phyloP scores from a whole-genome alignment of 1,140 invertebrate species.

The Megalopta genalis region DNA sequence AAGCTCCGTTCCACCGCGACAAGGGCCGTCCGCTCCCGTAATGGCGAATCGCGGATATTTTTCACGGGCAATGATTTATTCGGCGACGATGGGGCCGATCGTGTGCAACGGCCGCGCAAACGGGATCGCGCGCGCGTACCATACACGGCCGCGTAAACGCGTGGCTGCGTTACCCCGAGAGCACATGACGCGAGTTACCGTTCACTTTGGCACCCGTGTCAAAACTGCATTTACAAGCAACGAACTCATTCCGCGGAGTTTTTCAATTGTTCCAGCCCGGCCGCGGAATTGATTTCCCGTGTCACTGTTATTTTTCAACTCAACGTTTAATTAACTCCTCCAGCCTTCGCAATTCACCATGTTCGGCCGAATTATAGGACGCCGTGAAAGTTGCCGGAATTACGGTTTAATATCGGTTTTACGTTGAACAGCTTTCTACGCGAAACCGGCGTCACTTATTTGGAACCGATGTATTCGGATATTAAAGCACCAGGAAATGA shows the following conservation, averaged over 20 bases:
- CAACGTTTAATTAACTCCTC: constrained; percentile 20
- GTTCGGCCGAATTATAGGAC: too few species aligned
- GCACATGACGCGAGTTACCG: constrained; percentile 42
- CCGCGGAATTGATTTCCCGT: constrained; percentile 41
- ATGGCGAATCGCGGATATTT: constrained; percentile 23
- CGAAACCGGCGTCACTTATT: too few species aligned
- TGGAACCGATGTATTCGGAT: too few species aligned
- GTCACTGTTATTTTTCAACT: constrained; percentile 17
- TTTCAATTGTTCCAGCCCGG: constrained; percentile 17
- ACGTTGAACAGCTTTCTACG: too few species aligned
- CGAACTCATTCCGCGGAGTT: constrained; percentile 22
- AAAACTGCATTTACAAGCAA: constrained; percentile 47
- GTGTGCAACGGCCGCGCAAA: constrained; percentile 13
- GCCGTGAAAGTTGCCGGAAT: too few species aligned
- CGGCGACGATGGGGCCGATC: constrained; percentile 18
- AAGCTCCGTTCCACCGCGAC: neutral
- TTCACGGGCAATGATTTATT: constrained; percentile 55
- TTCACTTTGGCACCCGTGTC: constrained; percentile 33
- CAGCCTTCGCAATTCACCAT: too few species aligned
- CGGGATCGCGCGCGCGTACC: too few species aligned
- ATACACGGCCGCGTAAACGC: neutral
- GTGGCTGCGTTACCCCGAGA: constrained; percentile 17
- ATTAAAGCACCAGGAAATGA: too few species aligned
- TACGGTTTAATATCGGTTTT: too few species aligned
- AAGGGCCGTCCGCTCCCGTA: neutral